Percentiles rank a stretch among this genome's conserved stretches.
These are phyloP conservation scores for Saiga tatarica DNA, from an alignment of 2,113 vertebrate genomes.

Conservation along the genomic window DNA sequence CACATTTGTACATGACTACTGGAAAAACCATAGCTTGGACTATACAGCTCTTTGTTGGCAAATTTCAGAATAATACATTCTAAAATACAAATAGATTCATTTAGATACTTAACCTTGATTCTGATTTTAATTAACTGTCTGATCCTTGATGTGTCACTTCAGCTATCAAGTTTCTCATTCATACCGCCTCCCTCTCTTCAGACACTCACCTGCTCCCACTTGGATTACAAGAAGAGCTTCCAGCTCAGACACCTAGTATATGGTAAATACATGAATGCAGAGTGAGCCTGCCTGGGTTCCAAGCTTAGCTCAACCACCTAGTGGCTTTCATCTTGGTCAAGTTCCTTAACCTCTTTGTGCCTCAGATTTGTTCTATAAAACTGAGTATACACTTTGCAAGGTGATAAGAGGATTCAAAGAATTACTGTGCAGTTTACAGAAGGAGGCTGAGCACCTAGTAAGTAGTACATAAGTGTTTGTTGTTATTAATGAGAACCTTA, in stretches of 20 bases:
- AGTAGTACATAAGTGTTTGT: background rate
- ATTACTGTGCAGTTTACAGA: background rate
- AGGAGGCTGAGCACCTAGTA: background rate
- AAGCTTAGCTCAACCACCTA: background rate
- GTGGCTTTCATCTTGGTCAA: background rate
- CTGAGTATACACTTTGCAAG: background rate
- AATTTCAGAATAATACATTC: background rate
- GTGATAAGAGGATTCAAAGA: background rate
- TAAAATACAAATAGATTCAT: background rate
- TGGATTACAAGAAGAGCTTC: background rate
- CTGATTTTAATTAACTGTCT: background rate
- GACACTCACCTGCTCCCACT: background rate
- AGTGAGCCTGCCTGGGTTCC: background rate
- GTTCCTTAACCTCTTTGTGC: background rate
- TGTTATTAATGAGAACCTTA: background rate
- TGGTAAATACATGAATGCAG: background rate
- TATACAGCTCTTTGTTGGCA: background rate
- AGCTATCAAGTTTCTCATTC: background rate
- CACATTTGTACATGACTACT: background rate
- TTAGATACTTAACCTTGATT: background rate
- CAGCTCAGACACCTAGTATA: background rate
- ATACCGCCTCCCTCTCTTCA: background rate
- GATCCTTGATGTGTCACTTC: background rate
- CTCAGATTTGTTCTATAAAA: background rate
- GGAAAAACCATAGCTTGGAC: background rate